These are phyloP conservation scores for Sylvia atricapilla DNA, from an alignment of 2,113 vertebrate species.

Conservation along the genomic window DNA sequence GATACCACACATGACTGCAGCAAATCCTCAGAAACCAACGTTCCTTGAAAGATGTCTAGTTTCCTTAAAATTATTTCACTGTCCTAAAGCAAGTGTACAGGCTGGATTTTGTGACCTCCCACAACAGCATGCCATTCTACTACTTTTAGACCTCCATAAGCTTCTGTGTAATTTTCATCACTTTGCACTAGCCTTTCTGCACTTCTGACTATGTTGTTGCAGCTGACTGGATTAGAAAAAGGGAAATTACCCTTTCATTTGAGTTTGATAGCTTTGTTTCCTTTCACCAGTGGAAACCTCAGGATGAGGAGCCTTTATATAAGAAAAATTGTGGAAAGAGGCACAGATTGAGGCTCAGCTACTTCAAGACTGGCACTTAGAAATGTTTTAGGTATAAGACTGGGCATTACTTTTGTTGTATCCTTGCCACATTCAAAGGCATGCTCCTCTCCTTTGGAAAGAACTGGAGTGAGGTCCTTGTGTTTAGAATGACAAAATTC, in stretches of 20 bases:
- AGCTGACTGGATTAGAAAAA: background rate
- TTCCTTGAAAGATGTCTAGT: background rate
- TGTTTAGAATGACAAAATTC: background rate
- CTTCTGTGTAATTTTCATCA: background rate
- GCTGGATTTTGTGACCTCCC: background rate
- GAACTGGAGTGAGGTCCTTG: background rate
- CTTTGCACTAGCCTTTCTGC: background rate
- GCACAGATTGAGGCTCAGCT: background rate
- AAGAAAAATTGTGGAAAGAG: background rate
- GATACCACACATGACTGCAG: background rate
- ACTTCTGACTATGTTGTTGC: background rate
- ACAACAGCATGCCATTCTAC: background rate
- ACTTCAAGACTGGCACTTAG: background rate
- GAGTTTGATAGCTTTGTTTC: background rate
- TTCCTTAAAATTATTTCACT: background rate
- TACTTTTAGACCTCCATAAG: background rate
- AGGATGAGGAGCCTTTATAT: background rate
- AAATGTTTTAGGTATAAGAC: background rate
- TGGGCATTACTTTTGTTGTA: background rate
- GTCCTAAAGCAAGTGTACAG: background rate
- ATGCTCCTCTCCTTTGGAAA: background rate
- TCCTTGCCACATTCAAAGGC: background rate
- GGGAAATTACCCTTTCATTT: background rate
- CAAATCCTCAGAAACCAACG: background rate
- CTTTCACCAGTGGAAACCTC: background rate